Conservation (phyloP, 2,113 vertebrate genomes). For the Syngnathus floridae region DNA sequence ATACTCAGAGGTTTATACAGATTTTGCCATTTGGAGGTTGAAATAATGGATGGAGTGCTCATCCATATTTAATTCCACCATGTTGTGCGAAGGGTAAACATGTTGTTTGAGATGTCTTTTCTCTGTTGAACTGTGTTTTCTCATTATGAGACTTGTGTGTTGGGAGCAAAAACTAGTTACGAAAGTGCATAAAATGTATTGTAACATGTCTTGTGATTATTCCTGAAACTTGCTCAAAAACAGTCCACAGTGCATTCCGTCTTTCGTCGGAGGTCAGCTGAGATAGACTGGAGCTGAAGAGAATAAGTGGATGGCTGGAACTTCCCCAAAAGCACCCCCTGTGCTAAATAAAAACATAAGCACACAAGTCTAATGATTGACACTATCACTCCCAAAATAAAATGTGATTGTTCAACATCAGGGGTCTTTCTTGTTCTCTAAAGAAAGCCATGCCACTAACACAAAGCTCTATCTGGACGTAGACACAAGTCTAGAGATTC, state of each 20-base stretch:
- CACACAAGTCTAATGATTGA: conserved; percentile 22
- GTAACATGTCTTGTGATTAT: conserved; percentile 50
- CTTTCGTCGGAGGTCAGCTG: background rate
- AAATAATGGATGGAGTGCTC: conserved; percentile 76
- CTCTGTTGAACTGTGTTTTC: conserved; percentile 70
- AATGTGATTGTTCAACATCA: conserved; percentile 40
- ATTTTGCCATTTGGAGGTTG: conserved; percentile 76
- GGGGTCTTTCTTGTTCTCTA: conserved; percentile 48
- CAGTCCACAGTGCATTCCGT: background rate
- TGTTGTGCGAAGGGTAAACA: conserved; percentile 78
- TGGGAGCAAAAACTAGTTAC: conserved; percentile 56
- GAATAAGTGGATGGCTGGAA: background rate
- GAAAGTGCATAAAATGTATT: conserved; percentile 57
- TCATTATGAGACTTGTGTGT: conserved; percentile 53
- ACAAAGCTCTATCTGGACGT: conserved; percentile 63
- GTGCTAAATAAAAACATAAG: conserved; percentile 7
- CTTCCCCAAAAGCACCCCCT: background rate
- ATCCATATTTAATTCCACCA: conserved; percentile 76
- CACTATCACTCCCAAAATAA: conserved; percentile 39
- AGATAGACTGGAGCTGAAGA: background rate
- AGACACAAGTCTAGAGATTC: conserved; percentile 67
- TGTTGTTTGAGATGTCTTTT: conserved; percentile 74
- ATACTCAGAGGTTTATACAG: conserved; percentile 72
- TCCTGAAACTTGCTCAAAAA: conserved; percentile 32
- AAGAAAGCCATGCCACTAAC: background rate